A percentile compares a stretch with the other conserved stretches of the same genome.
Conservation (phyloP, 2,113 vertebrate species). For the Syngnathoides biaculeatus region DNA sequence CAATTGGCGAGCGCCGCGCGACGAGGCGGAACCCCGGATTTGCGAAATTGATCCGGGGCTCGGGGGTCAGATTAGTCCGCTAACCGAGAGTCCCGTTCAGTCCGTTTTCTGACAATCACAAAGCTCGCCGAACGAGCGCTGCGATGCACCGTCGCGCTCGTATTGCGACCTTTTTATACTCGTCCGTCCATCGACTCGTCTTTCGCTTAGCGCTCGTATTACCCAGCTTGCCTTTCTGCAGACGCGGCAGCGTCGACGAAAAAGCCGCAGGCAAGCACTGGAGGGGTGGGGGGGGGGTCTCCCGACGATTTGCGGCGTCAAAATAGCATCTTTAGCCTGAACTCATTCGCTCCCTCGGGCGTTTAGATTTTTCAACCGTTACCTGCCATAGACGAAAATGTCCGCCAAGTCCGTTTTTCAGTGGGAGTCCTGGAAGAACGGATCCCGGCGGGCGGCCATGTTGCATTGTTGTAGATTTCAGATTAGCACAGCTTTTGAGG, state of each 20-base stretch:
- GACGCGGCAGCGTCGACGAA: neutral
- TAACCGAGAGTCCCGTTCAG: neutral
- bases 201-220: neutral
- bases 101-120: neutral
- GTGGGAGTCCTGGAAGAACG: too few species aligned
- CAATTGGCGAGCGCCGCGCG: neutral
- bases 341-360: neutral
- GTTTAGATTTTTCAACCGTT: too few species aligned
- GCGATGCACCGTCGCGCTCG: neutral
- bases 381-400: too few species aligned
- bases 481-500: too few species aligned
- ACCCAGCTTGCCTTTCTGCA: neutral
- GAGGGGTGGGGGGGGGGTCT: too few species aligned
- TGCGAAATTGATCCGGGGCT: constrained; percentile 21
- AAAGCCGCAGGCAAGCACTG: neutral
- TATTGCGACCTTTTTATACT: neutral
- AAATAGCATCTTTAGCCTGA: neutral
- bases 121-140: neutral
- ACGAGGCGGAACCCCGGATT: neutral
- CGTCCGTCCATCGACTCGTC: neutral
- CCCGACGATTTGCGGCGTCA: neutral
- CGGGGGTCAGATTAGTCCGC: neutral
- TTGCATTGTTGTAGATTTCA: too few species aligned
- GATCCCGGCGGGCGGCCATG: too few species aligned
- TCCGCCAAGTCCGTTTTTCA: too few species aligned